A percentile compares a stretch with the other conserved stretches of the same genome.
Conservation (phyloP, 2,888 invertebrate species). For the Siphlonurus alternatus region DNA sequence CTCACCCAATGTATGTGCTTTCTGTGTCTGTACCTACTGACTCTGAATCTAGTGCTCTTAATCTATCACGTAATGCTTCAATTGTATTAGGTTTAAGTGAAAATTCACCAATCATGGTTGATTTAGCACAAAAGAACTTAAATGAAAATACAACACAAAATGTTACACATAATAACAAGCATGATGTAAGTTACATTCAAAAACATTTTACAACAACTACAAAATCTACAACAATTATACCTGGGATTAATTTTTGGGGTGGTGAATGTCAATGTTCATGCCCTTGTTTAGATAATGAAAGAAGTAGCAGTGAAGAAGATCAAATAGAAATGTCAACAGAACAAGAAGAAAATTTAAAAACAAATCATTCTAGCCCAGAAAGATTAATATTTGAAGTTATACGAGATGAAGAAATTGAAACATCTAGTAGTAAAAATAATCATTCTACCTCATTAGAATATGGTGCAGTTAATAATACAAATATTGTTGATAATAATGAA, state of each 20-base stretch:
- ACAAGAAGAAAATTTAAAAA: background rate
- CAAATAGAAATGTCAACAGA: slow-evolving; percentile 6
- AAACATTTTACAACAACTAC: background rate
- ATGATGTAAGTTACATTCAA: background rate
- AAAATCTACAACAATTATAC: slow-evolving; percentile 7
- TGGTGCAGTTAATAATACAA: background rate
- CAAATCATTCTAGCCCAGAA: background rate
- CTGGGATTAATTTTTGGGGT: slow-evolving; percentile 10
- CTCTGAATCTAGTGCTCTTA: slow-evolving; percentile 23
- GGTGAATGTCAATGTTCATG: slow-evolving; percentile 45
- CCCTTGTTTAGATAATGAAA: slow-evolving; percentile 40
- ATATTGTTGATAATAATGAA: background rate
- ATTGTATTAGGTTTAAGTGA: background rate
- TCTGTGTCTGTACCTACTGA: slow-evolving; percentile 63
- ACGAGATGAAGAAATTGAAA: too few species aligned
- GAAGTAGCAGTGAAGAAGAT: slow-evolving; percentile 20
- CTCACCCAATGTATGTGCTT: slow-evolving; percentile 54
- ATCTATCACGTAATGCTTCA: background rate
- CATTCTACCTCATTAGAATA: slow-evolving; percentile 7
- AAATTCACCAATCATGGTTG: background rate
- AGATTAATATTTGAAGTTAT: background rate
- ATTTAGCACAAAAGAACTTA: background rate
- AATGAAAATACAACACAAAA: background rate
- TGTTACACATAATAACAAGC: background rate
- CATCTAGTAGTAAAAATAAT: too few species aligned